Base-by-base conservation (phyloP, 2,888 invertebrate genomes). In the Ophraella communa region DNA sequence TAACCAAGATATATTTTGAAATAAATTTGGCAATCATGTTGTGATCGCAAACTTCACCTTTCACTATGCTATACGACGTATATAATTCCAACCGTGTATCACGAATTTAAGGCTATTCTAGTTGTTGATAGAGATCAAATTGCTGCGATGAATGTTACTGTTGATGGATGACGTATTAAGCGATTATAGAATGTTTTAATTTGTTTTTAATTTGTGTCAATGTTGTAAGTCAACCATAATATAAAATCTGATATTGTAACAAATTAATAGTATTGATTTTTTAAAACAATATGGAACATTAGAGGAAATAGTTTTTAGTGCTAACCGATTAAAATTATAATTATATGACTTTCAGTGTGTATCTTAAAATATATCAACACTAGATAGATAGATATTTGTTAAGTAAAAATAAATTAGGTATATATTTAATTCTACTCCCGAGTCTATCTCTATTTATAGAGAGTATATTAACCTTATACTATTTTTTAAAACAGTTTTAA, bases 41-140 rank as follows among this genome's bases (percentile, higher is more conserved):
- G 68, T 64, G 65, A 60, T 69, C 57, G 21, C 4, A 33, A 20
- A 53, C 39, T 11, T 7, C 14, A 39, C 39, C 53, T 33, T 17
- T 21, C 33, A 55, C 39, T 17, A 55, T 23, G 24, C 27, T 23
- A 42, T 42, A 10, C 14, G n/a, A n/a, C n/a, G n/a, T n/a, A n/a
- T n/a, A 39, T 17, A 39, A 39, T 39, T 17, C 14, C 5, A 39
- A 14, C 17, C 7, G 14, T 5, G 7, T 14, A 39, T 39, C 39
- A 17, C 39, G 39, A 39, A 39, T 14, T 17, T 39, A 5, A 39
- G 39, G 17, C 39, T 23, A 55, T 55, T 14, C 17, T 14, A 55
- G 14, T 30, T 55, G 55, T 55, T 55, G 55, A 54, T 54, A 54
- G 39, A 39, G 39, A 39, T 54, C 39, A 54, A 24, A 39, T 54